Evolutionary conservation across 37 sponge, comb jelly and placozoan species (phyloP), one percentile per base, ranked within the genome.

Genomic region (Halichondria panicea): DNA sequence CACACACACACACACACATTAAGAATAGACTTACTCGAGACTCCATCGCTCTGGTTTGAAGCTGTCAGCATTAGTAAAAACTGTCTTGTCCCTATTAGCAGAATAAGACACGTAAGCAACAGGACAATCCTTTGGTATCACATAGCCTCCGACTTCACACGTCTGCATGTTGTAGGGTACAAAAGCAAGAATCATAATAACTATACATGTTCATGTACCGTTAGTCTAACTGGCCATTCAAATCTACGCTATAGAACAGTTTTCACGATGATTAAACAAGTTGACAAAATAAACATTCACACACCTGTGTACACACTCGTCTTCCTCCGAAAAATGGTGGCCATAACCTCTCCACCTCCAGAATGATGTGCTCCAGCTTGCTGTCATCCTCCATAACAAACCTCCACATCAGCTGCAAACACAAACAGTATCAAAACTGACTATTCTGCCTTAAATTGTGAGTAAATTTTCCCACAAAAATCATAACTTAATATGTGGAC

Each of bases 241-340:
- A 11, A 48, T 11, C 13, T 15, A 11, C 52, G 15, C 52, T 48
- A 18, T 15, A 48, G 15, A 18, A 18, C 11, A 48, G 15, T 48
- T 48, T 11, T 48, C 15, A 48, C 52, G 52, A 18, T 11, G 11
- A 48, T 48, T 11, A 15, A 18, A 18, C 52, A 11, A 19, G 7
- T 59, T 19, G 12, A 59, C 12, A 59, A 24, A 59, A 8, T 8
- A 7, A 8, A 32, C 33, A 21, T 3, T 25, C 1, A 61, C 74
- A 37, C 43, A 92, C 92, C 60, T 87, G 35, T 36, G 74, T 73
- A 35, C 82, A 66, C 21, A 84, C 56, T 46, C 91, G 74, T n/a
- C 77, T 50, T 4, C 93, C 93, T 58, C 96, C 96, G 4, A 92
- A 55, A 68, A 95, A 92, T 36, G 96, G 92, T 13, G 96, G 96